Evolutionary conservation across 2,113 vertebrate species (phyloP), one percentile per base, ranked within the genome.

Genomic region (Tachysurus vachellii): DNA sequence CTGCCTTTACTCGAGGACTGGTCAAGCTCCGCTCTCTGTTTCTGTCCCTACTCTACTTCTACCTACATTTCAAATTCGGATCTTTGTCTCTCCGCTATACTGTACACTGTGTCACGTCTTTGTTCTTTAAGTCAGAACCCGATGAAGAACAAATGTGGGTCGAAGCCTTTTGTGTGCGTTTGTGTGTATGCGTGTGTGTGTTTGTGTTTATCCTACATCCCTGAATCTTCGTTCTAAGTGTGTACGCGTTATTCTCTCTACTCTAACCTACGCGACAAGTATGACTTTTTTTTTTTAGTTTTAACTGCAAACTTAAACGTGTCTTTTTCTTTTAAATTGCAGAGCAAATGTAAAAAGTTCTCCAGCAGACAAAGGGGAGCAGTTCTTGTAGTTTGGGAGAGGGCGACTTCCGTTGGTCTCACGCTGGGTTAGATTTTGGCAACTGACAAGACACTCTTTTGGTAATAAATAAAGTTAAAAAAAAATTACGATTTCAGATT

Each of bases 341-440:
- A 97, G 96, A 95, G 92, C 95, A 94, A 93, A 96, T 96, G 94
- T 97, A 95, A 97, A 97, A 95, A 94, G 95, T 94, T 94, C 96
- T 85, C 94, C 96, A 95, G 94, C 96, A 94, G 88, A 95, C 94
- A 96, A 97, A 96, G 96, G 95, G 92, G 96, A 96, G 94, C 95
- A 96, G 94, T 95, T 95, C 95, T 96, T 96, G 85, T 97, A 97
- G 95, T 93, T 94, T 94, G 93, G 85, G 94, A 94, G 91, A 95
- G 93, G 89, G 88, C 89, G 57, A 71, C 90, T 83, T 83, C 91
- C 94, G 91, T 93, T 92, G 94, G 93, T 93, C 94, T 94, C 93
- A 90, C 93, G 92, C 89, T 95, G 94, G 86, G 93, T 94, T 95
- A 95, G 93, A 91, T 92, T 95, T 92, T 94, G 93, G 92, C 93